Evolutionary conservation across 2,888 invertebrate species (phyloP).

Genomic region (Drosophila affinis): DNA sequence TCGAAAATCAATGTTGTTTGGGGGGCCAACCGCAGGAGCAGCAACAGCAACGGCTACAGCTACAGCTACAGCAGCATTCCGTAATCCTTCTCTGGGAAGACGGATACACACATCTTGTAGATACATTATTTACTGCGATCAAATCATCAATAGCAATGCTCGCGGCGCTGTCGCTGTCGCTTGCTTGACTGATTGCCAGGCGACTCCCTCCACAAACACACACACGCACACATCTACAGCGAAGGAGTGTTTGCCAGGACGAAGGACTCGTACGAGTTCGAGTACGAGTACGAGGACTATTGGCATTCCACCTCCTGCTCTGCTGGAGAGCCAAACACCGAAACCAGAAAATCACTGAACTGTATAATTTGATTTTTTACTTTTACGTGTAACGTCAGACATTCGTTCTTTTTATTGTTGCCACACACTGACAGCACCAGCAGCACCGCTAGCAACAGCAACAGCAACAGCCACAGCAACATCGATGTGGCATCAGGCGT

Average conservation of each 20-base stretch:
- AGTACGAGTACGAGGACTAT: background rate
- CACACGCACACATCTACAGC: slow-evolving; percentile 3
- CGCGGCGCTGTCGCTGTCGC: slow-evolving; percentile 53
- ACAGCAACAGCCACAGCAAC: slow-evolving; percentile 5
- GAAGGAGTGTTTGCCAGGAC: background rate
- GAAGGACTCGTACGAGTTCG: too few species aligned
- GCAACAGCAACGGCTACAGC: background rate
- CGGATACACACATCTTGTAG: slow-evolving; percentile 42
- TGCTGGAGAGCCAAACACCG: slow-evolving; percentile 55
- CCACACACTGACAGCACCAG: slow-evolving; percentile 8
- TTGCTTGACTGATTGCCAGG: slow-evolving; percentile 68
- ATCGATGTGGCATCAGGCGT: slow-evolving; percentile 1
- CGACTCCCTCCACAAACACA: slow-evolving; percentile 6
- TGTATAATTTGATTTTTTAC: slow-evolving; percentile 81
- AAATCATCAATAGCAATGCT: slow-evolving; percentile 66
- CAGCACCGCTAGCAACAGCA: background rate
- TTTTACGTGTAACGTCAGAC: slow-evolving; percentile 24
- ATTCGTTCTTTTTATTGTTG: slow-evolving; percentile 21
- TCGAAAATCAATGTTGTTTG: slow-evolving; percentile 75
- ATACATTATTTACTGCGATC: slow-evolving; percentile 71
- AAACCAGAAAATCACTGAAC: slow-evolving; percentile 81
- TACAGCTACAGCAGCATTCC: background rate
- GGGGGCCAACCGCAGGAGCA: slow-evolving; percentile 40
- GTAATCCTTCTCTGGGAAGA: slow-evolving; percentile 1
- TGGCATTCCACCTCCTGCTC: slow-evolving; percentile 2